These are phyloP conservation scores for Erythrocebus patas DNA, from an alignment of 2,113 vertebrate genomes.

Conservation along the genomic window DNA sequence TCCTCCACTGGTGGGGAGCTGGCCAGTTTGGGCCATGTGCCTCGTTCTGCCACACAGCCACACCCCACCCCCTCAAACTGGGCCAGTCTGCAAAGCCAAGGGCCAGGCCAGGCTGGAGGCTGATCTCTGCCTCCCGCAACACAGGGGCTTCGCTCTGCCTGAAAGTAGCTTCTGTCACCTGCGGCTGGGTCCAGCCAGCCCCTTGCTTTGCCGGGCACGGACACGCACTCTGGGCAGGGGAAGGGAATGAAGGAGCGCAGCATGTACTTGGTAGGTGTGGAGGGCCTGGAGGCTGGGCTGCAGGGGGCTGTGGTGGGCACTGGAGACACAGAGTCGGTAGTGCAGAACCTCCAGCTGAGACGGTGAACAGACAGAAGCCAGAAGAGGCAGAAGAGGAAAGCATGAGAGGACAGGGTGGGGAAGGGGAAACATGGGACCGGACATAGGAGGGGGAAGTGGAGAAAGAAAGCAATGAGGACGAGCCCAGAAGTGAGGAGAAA, in stretches of 20 bases:
- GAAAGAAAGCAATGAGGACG: slow-evolving; percentile 72
- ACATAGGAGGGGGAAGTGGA: slow-evolving; percentile 70
- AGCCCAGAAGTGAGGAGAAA: slow-evolving; percentile 69
- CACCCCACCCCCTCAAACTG: not conserved
- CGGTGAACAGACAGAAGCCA: slow-evolving; percentile 75
- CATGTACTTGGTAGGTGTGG: slow-evolving; percentile 98
- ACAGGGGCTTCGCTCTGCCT: not conserved
- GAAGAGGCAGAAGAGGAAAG: slow-evolving; percentile 37
- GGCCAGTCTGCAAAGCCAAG: not conserved
- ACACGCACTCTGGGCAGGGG: not conserved
- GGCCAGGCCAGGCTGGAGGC: no score
- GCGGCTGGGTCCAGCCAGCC: slow-evolving; percentile 50
- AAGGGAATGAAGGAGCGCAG: slow-evolving; percentile 79
- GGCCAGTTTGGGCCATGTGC: not conserved
- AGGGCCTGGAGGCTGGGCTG: slow-evolving; percentile 94
- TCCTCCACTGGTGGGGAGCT: not conserved
- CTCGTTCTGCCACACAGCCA: not conserved
- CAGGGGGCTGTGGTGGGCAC: slow-evolving; percentile 92
- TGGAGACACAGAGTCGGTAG: slow-evolving; percentile 98
- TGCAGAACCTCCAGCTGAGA: slow-evolving; percentile 98
- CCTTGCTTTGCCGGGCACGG: not conserved
- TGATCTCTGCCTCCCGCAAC: not conserved
- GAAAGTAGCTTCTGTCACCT: not conserved
- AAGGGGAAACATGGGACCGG: slow-evolving; percentile 34
- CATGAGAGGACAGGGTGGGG: not conserved